These are phyloP conservation scores for Plectrocnemia conspersa DNA, from an alignment of 1,140 invertebrate species.

Conservation along the genomic window DNA sequence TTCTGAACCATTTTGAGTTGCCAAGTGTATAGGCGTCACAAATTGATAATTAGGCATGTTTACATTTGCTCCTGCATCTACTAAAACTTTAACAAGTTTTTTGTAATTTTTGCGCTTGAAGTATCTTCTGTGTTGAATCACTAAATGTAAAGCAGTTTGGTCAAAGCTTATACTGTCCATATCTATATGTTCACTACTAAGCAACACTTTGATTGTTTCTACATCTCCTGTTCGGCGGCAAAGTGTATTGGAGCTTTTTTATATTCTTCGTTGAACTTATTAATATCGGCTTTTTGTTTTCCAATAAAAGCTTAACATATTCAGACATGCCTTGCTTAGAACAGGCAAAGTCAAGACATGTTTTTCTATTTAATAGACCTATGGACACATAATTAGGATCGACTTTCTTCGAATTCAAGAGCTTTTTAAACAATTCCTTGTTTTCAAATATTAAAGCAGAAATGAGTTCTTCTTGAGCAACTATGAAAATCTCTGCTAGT, in stretches of 20 bases:
- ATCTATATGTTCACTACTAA: constrained; percentile 53
- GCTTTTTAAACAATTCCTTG: no score
- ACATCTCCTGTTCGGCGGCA: constrained; percentile 54
- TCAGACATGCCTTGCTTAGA: constrained; percentile 47
- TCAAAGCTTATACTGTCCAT: constrained; percentile 50
- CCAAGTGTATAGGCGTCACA: constrained; percentile 59
- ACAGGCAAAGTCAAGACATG: constrained; percentile 52
- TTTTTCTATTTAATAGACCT: no score
- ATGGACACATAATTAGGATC: no score
- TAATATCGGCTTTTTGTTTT: constrained; percentile 62
- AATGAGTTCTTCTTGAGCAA: no score
- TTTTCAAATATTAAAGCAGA: no score
- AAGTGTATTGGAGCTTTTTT: constrained; percentile 64
- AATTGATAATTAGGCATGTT: constrained; percentile 59
- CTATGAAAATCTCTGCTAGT: no score
- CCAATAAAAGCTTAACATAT: constrained; percentile 59
- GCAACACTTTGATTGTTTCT: constrained; percentile 50
- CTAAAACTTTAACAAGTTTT: constrained; percentile 51
- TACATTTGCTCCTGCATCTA: constrained; percentile 57
- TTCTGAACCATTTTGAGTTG: constrained; percentile 52
- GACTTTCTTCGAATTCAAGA: no score
- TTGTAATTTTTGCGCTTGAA: constrained; percentile 47
- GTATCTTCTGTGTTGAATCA: constrained; percentile 55
- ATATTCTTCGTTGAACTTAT: constrained; percentile 56
- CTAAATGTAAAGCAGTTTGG: constrained; percentile 58